Base-by-base conservation (phyloP, 2,797 vertebrate species). In the Eurystomus glaucurus region DNA sequence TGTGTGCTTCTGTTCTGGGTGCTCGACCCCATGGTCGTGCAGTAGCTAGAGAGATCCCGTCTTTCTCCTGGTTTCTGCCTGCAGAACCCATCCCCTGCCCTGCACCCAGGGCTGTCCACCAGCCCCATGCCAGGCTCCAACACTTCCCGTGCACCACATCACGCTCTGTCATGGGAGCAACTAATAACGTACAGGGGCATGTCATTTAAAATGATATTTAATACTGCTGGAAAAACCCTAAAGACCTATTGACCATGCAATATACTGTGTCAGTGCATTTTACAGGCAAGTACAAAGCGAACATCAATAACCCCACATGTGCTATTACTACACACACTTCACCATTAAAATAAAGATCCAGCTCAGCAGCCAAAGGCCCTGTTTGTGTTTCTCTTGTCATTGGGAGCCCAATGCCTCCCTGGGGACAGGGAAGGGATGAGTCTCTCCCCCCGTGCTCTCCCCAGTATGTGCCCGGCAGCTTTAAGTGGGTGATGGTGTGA, bases 201-300 rank as follows among this genome's bases (percentile, higher is more conserved):
- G 14, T 89, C 10, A 6, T 88, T 39, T 74, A 76, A 97, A 94
- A 95, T 78, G 61, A 82, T 93, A 96, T 95, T 97, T 97, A 91
- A 69, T 90, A 17, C 23, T 51, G 29, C 94, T 81, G 64, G n/a
- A 85, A 81, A 84, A 95, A 41, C 93, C 93, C 83, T 64, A 31
- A 91, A 93, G 88, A 93, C 88, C 77, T 60, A 95, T 88, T 95
- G 95, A 85, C 84, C 33, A 1, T 0, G 11, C 91, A 94, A 35
- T 93, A 91, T 70, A 94, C 85, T 75, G 96, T 93, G 91, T 95
- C 95, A 86, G 93, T 91, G 86, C 86, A 14, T 95, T 96, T 95
- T 96, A 96, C 89, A 72, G 92, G 88, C 94, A 64, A 87, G 79
- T 50, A 62, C 76, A 69, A 88, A 82, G 88, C 0, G 55, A 76